Base-by-base conservation (phyloP, 2,797 vertebrate genomes). In the Setipinna tenuifilis region DNA sequence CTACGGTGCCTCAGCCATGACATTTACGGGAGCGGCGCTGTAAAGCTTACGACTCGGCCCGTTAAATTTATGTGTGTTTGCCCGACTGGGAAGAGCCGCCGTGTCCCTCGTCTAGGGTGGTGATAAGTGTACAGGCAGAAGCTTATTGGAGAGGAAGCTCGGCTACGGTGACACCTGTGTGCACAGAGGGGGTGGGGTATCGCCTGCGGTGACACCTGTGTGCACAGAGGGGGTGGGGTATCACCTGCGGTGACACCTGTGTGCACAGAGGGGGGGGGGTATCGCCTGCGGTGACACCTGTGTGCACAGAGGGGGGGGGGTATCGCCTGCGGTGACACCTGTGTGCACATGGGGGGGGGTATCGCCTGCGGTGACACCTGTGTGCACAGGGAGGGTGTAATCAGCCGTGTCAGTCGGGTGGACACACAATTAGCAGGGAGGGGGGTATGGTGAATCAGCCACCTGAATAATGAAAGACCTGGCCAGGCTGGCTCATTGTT, bases 391-490 rank as follows among this genome's bases (percentile, higher is more conserved):
- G 35, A 5, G 5, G 35, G 35, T 41, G 31, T 71, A 71, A 71
- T 71, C 65, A 71, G 28, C 12, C 25, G 16, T 71, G 65, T 71
- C 65, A 0, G 5, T 21, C 65, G 35, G 35, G 2, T 5, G 35
- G 35, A 31, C 65, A 35, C 25, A 3, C 19, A 71, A 17, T 71
- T 71, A 71, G 65, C 65, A 71, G 61, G 6, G 14, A 31, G 28
- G 25, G 25, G 31, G 10, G 0, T 12, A 12, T 25, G 12, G 16
- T 16, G 2, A 31, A 31, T n/a, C 16, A 31, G 65, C 65, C 65
- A 71, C 65, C 65, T 71, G 65, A 71, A 71, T 71, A 71, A 71
- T 71, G 65, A 31, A 71, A 71, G 25, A 71, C 25, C 2, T 14
- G 35, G 23, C 11, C 12, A 28, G 14, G 28, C 12, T 71, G 25